Conservation (phyloP, 2,797 vertebrate genomes). For the Psittacula echo region DNA sequence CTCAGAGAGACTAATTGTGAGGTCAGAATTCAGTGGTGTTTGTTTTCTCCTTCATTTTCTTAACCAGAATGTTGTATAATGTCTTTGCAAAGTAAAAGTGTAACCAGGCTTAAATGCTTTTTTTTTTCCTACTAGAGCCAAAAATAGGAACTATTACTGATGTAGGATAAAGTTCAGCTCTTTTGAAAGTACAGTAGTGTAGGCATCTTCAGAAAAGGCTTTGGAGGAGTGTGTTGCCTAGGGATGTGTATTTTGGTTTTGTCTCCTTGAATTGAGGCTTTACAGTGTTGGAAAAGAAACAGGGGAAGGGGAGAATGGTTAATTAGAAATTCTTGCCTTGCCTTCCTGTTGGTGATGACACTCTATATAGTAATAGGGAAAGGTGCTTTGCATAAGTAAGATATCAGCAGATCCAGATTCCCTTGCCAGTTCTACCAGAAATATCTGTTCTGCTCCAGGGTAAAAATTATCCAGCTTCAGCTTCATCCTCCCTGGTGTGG, state of each 20-base stretch:
- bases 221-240: not conserved
- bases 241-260: not conserved
- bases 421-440: not conserved
- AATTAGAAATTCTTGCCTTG: not conserved
- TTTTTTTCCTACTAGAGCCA: not conserved
- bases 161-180: not conserved
- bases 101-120: not conserved
- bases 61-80: not conserved
- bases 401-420: not conserved
- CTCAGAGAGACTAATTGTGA: not conserved
- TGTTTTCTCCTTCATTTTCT: not conserved
- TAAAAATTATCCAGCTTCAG: not conserved
- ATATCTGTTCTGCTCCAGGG: not conserved
- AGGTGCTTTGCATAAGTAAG: not conserved
- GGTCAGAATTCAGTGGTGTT: not conserved
- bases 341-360: not conserved
- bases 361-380: not conserved
- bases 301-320: not conserved
- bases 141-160: not conserved
- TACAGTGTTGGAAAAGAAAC: not conserved
- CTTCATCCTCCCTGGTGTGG: not conserved
- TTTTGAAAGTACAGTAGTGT: not conserved
- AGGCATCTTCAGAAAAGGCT: not conserved
- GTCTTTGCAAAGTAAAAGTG: not conserved
- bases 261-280: not conserved